Base-by-base conservation (phyloP, 2,113 vertebrate genomes). In the Pachypanchax playfairii region DNA sequence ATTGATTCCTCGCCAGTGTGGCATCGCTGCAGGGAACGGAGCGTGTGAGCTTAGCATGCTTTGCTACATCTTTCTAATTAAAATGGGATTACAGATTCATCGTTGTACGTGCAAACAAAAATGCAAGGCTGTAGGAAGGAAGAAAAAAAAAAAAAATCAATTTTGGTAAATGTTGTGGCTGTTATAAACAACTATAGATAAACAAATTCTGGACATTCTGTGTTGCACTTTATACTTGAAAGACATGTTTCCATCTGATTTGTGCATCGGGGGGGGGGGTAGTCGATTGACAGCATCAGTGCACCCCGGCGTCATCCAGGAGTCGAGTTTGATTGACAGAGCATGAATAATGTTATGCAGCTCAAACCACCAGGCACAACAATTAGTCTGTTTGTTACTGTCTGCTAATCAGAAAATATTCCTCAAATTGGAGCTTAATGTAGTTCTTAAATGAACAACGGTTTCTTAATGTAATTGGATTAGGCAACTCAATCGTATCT, bases 1-100 rank as follows among this genome's bases (percentile, higher is more conserved):
- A 98, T 96, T 95, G 95, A 96, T 97, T 96, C 92, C 87, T 94
- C 91, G 93, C 94, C 96, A 95, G 92, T 92, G 89, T 94, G 95
- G 93, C 93, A 94, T 92, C 93, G 92, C 95, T 93, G 94, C 87
- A 74, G 94, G 94, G 93, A 96, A 91, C 35, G 36, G 87, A 90
- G 90, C 86, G 91, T 92, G 90, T 93, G 92, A 94, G 92, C 92
- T 93, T 92, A 94, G 87, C 92, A 85, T 91, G 91, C 90, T 87
- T 35, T 77, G 86, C 91, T 94, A 93, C 93, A 94, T 95, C 93
- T 91, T 91, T 94, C 93, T 97, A 97, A 98, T 98, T 98, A 96
- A 98, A 96, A 95, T 89, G 87, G 92, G 94, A 96, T 98, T 97
- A 95, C 88, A 90, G 89, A 93, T 92, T 93, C 92, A 91, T 94